These are phyloP conservation scores for Zeuzera pyrina DNA, from an alignment of 2,888 invertebrate species.

Conservation along the genomic window DNA sequence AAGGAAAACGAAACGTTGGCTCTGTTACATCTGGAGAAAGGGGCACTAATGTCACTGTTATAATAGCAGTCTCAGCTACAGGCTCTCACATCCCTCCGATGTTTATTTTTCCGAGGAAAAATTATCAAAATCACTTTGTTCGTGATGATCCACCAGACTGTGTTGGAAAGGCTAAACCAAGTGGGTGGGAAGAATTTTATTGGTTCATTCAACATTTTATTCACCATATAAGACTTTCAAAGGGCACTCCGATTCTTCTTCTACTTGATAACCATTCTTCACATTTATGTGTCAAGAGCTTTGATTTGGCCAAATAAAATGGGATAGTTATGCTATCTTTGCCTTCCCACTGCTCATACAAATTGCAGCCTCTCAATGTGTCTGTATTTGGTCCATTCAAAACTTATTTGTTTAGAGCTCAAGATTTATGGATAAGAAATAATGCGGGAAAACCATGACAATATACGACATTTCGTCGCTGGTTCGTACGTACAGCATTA, in stretches of 20 bases:
- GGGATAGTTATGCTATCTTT: conserved; percentile 1
- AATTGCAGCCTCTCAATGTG: no score
- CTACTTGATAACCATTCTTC: conserved; percentile 3
- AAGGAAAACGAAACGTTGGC: no score
- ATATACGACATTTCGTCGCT: no score
- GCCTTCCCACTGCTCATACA: background rate
- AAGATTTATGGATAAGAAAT: no score
- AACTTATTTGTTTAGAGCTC: no score
- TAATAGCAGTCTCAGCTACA: no score
- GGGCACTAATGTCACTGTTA: no score
- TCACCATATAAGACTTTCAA: conserved; percentile 5
- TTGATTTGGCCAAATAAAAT: conserved; percentile 1
- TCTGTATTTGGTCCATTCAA: no score
- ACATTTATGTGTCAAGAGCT: conserved; percentile 4
- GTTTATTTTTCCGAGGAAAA: no score
- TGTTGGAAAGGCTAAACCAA: conserved; percentile 3
- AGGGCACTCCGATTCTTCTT: conserved; percentile 4
- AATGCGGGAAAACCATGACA: no score
- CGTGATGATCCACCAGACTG: conserved; percentile 5
- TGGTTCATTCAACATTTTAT: conserved; percentile 5
- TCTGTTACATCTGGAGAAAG: no score
- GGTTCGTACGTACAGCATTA: background rate
- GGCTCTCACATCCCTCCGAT: no score
- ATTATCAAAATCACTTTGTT: conserved; percentile 3
- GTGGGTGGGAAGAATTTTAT: conserved; percentile 5